These are phyloP conservation scores for Carollia perspicillata DNA, from an alignment of 2,113 vertebrate genomes.

Conservation along the genomic window DNA sequence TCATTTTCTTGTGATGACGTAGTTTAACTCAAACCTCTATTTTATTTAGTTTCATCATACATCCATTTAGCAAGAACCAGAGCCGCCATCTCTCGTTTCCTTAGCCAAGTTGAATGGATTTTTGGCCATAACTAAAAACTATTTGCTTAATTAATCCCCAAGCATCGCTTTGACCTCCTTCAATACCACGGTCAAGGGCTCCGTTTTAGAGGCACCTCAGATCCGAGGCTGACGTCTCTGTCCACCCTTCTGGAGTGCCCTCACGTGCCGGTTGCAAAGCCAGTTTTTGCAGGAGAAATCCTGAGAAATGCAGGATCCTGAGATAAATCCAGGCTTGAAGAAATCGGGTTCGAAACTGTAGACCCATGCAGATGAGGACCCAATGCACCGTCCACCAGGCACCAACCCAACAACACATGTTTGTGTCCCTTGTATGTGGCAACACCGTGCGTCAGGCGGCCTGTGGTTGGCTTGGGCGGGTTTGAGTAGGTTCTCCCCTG, in stretches of 20 bases:
- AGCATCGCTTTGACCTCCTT: background rate
- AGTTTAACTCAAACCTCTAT: background rate
- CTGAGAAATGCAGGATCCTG: background rate
- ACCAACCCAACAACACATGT: background rate
- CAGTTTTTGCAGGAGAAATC: background rate
- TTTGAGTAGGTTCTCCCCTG: background rate
- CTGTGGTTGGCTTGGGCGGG: background rate
- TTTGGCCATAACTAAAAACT: background rate
- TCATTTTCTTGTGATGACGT: background rate
- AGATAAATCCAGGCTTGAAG: background rate
- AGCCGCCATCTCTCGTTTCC: background rate
- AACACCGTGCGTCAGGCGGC: fast-evolving
- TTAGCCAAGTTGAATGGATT: background rate
- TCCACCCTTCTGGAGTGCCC: background rate
- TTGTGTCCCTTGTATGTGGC: fast-evolving
- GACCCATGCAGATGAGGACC: background rate
- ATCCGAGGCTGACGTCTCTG: background rate
- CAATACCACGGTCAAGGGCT: background rate
- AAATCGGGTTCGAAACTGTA: background rate
- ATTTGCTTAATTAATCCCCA: background rate
- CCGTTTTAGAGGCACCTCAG: background rate
- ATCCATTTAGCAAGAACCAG: background rate
- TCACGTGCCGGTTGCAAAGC: background rate
- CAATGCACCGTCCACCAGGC: background rate
- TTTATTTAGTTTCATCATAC: background rate